Base-by-base conservation (phyloP, 2,888 invertebrate species). In the Orgyia antiqua region DNA sequence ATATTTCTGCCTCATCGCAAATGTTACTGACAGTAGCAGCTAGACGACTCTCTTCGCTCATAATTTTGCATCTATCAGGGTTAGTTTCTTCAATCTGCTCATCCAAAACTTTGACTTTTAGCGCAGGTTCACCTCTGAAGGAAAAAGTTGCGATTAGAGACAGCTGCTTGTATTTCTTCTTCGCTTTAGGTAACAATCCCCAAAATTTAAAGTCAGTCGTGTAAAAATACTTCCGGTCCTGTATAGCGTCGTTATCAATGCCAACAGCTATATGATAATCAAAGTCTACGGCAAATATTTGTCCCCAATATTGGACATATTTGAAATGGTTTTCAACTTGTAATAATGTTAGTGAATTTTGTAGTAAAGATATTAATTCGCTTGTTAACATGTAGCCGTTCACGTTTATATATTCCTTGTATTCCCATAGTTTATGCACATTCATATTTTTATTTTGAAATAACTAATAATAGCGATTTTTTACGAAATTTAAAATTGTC, bases 181-280 rank as follows among this genome's bases (percentile, higher is more conserved):
- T 78, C 1, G 86, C 53, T 44, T 74, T 82, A 0, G 88, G 83
- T 4, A 83, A 59, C 1, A 79, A 59, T 0, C 79, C 75, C 94
- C 94, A 94, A 51, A 91, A 89, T 24, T 90, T 80, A 43, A 92
- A 89, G 58, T 94, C 91, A 1, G 77, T 78, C 39, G 93, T 93
- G 76, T 96, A 97, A 66, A 93, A 94, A 67, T 90, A 95, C 44
- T 90, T 91, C 57, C 90, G 89, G 33, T 92, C 92, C 10, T 78
- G 68, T 23, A 96, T 68, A 29, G 92, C 93, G 67, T 97, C 94
- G 40, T 88, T 89, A 43, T 90, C 91, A 45, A 92, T 91, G 8
- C 97, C 96, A 57, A 91, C 94, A 1, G 94, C 93, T 39, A 97
- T 89, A 61, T 92, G 94, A 68, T 97, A 97, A 71, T 96, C 95